These are phyloP conservation scores for Koerneria pararmatus DNA, from an alignment of 2,888 invertebrate genomes.

Conservation along the genomic window DNA sequence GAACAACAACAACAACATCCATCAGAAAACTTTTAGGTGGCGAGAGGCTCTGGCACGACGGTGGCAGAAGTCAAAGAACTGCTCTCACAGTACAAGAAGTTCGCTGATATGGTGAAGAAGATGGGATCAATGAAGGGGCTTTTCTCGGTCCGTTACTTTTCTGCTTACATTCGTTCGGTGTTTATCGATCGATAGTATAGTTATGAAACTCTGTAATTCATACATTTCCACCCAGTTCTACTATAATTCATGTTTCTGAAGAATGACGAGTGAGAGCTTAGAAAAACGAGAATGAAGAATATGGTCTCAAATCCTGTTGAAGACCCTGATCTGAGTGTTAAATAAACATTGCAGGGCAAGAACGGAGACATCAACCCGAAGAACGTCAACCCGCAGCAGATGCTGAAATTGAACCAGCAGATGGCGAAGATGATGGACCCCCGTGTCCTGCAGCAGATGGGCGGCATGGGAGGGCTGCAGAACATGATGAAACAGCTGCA, in stretches of 20 bases:
- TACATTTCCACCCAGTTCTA: too few species aligned
- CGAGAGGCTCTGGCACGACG: conserved; percentile 69
- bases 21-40: too few species aligned
- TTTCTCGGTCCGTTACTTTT: conserved; percentile 74
- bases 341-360: conserved; percentile 65
- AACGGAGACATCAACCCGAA: conserved; percentile 85
- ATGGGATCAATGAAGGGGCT: conserved; percentile 99
- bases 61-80: conserved; percentile 77
- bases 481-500: conserved; percentile 94
- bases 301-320: background rate
- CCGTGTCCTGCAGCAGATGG: conserved; percentile 88
- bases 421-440: conserved; percentile 99
- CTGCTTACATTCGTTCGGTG: too few species aligned
- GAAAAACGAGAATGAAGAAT: background rate
- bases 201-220: too few species aligned
- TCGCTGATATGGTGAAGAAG: conserved; percentile 97
- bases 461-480: conserved; percentile 71
- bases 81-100: conserved; percentile 95
- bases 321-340: background rate
- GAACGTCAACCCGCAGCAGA: conserved; percentile 95
- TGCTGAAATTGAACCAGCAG: conserved; percentile 97
- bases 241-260: too few species aligned
- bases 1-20: background rate
- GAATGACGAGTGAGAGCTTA: too few species aligned
- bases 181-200: too few species aligned